These are phyloP conservation scores for Agriopis aurantiaria DNA, from an alignment of 2,888 invertebrate genomes.

Conservation along the genomic window DNA sequence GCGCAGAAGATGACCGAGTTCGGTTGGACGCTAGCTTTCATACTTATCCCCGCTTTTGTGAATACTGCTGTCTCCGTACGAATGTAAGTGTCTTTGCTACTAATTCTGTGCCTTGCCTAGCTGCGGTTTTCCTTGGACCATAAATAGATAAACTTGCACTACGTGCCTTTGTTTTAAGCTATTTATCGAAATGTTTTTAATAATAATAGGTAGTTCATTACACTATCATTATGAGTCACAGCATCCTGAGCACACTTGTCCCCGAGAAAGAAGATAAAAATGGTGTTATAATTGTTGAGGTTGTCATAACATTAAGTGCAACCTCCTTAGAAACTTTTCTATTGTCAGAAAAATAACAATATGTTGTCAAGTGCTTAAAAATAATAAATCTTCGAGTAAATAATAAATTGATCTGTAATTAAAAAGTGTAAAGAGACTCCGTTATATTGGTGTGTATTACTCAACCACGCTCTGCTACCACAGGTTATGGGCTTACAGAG, in stretches of 20 bases:
- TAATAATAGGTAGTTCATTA: neutral
- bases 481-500: too few relatives aligned
- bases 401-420: too few relatives aligned
- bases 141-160: neutral
- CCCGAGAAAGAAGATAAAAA: neutral
- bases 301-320: too few relatives aligned
- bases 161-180: constrained; percentile 6
- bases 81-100: constrained; percentile 85
- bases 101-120: constrained; percentile 17
- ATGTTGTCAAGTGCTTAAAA: too few relatives aligned
- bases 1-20: constrained; percentile 87
- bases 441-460: too few relatives aligned
- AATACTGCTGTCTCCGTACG: constrained; percentile 91
- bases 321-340: too few relatives aligned
- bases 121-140: neutral
- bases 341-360: too few relatives aligned
- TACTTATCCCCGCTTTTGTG: constrained; percentile 91
- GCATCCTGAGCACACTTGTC: neutral
- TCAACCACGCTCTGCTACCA: too few relatives aligned
- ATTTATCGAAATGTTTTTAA: neutral
- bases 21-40: constrained; percentile 89
- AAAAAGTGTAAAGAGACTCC: too few relatives aligned
- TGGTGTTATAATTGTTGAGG: too few relatives aligned
- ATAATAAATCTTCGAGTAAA: too few relatives aligned
- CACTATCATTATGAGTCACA: constrained; percentile 5